Base-by-base conservation (phyloP, 2,888 invertebrate species). In the Eumerus sabulonum region DNA sequence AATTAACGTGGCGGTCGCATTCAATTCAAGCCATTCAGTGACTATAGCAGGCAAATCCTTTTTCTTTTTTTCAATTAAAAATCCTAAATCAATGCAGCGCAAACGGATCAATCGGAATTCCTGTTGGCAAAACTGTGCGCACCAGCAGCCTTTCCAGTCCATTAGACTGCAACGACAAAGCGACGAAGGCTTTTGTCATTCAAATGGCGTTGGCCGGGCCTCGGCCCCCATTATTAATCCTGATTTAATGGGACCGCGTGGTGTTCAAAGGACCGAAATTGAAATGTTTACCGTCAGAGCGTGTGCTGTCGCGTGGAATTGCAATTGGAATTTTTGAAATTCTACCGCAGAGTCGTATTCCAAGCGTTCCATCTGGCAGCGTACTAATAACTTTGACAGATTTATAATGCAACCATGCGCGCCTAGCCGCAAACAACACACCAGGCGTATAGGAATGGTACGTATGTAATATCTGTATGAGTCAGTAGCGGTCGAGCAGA, bases 171-270 rank as follows among this genome's bases (percentile, higher is more conserved):
- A 60, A 54, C 59, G 54, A 45, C 70, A 54, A 63, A 56, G 54
- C 68, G 66, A 62, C 50, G 71, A 76, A 66, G 76, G 76, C 72
- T 72, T 76, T 76, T 76, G 76, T 72, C 76, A 76, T 76, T 76
- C 66, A 56, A 60, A 76, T 71, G 66, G 64, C 56, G 71, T 66
- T 60, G 76, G 53, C 14, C 71, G 50, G 66, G 71, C 76, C 76
- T 71, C 71, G 50, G 71, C 71, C 66, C 66, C 71, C 51, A 62
- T 45, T 66, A 76, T 76, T 76, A 67, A 72, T 66, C 72, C 76
- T 67, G 66, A 72, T 72, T 66, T 72, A 76, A 72, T 76, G 51
- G 76, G 62, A 62, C 76, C 19, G 71, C 17, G 3, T 11, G 1
- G 11, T 36, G 51, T 18, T 66, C 72, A 72, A 76, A 76, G 76